Evolutionary conservation across 1,140 invertebrate genomes (phyloP).

Genomic region (Gyrodactylus bullatarudis): DNA sequence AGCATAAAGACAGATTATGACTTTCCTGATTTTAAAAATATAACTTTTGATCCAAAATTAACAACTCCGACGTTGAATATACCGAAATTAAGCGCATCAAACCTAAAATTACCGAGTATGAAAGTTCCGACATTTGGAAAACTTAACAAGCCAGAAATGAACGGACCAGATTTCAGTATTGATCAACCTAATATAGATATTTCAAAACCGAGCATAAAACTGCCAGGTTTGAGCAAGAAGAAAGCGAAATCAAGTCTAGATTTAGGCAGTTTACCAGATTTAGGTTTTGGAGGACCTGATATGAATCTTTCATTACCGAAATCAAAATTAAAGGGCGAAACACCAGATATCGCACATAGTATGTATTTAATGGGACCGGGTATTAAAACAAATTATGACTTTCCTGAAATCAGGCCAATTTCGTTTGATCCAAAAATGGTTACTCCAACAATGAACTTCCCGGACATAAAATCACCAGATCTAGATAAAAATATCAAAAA

Average conservation of each 20-base stretch:
- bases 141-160: too few relatives aligned
- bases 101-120: too few relatives aligned
- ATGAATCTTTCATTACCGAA: not conserved
- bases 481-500: not conserved
- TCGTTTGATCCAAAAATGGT: not conserved
- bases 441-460: too few relatives aligned
- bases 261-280: not conserved
- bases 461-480: not conserved
- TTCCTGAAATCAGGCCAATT: not conserved
- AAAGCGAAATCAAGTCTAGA: not conserved
- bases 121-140: too few relatives aligned
- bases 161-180: not conserved
- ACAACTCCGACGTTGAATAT: too few relatives aligned
- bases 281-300: not conserved
- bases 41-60: too few relatives aligned
- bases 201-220: too few relatives aligned
- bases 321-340: not conserved
- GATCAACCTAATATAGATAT: not conserved
- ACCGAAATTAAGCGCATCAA: too few relatives aligned
- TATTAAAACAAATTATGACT: not conserved
- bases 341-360: not conserved
- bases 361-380: not conserved
- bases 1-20: too few relatives aligned
- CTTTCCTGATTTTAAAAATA: too few relatives aligned
- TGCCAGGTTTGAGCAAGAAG: too few relatives aligned